Percentiles rank a stretch among this genome's conserved stretches.
These are phyloP conservation scores for Atethmia centrago DNA, from an alignment of 2,888 invertebrate genomes.

Conservation along the genomic window DNA sequence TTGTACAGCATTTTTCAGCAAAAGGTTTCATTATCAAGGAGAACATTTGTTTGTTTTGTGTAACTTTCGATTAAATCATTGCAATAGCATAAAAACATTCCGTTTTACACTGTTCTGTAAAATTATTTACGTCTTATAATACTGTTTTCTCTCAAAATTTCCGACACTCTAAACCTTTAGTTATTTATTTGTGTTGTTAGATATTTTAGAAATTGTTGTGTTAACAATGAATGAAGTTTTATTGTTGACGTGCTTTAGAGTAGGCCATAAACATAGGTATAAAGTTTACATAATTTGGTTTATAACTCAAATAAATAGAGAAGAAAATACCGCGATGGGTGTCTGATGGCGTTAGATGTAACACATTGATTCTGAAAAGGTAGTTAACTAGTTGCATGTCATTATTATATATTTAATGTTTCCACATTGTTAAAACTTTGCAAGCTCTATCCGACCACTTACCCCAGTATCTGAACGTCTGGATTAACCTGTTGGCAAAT, in stretches of 20 bases:
- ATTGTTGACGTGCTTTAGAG: conserved; percentile 77
- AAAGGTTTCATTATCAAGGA: conserved; percentile 19
- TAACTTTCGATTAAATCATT: conserved; percentile 46
- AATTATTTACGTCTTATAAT: conserved; percentile 55
- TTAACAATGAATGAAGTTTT: conserved; percentile 72
- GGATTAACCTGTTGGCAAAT: not conserved
- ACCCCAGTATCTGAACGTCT: not conserved
- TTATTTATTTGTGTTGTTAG: conserved; percentile 73
- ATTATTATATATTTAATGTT: conserved; percentile 54
- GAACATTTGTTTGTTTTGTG: conserved; percentile 26
- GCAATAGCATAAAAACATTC: conserved; percentile 72
- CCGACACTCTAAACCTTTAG: conserved; percentile 53
- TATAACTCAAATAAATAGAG: conserved; percentile 43
- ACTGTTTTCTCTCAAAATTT: conserved; percentile 58
- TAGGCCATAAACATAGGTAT: conserved; percentile 72
- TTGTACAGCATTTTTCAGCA: conserved; percentile 26
- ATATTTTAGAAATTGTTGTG: conserved; percentile 75
- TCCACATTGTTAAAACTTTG: conserved; percentile 48
- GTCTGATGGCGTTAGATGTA: conserved; percentile 40
- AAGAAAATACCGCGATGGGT: conserved; percentile 28
- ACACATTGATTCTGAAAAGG: conserved; percentile 39
- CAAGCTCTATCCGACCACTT: conserved; percentile 28
- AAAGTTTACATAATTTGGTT: conserved; percentile 63
- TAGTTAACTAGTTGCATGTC: conserved; percentile 57
- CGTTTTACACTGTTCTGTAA: conserved; percentile 69